Conservation (phyloP, 2,797 vertebrate genomes). For the Macropodus opercularis region DNA sequence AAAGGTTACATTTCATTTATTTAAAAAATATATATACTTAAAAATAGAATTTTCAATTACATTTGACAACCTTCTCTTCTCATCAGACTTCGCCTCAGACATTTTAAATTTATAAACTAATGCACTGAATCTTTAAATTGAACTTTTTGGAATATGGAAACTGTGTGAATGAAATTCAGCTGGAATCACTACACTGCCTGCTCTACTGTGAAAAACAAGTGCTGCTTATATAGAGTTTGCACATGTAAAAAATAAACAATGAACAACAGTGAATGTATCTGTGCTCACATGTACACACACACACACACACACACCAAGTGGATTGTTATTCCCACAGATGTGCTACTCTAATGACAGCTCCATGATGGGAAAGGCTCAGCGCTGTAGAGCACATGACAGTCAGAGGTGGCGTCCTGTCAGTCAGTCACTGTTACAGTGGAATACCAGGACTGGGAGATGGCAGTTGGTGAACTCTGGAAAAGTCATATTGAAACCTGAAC, state of each 20-base stretch:
- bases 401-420: slow-evolving; percentile 64
- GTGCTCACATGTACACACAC: slow-evolving; percentile 5
- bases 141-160: too few relatives aligned
- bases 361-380: slow-evolving; percentile 58
- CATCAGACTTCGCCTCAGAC: too few relatives aligned
- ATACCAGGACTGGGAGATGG: slow-evolving; percentile 56
- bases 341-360: slow-evolving; percentile 55
- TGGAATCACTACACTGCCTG: not conserved
- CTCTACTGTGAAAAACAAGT: slow-evolving; percentile 2
- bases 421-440: slow-evolving; percentile 50
- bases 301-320: slow-evolving; percentile 9
- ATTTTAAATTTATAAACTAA: too few relatives aligned
- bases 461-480: slow-evolving; percentile 68
- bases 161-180: too few relatives aligned
- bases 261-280: slow-evolving; percentile 10
- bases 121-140: too few relatives aligned
- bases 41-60: too few relatives aligned
- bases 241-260: slow-evolving; percentile 1
- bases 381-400: slow-evolving; percentile 64
- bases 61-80: too few relatives aligned
- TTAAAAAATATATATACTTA: too few relatives aligned
- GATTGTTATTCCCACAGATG: slow-evolving; percentile 25
- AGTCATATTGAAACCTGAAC: slow-evolving; percentile 71
- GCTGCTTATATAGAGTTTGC: not conserved
- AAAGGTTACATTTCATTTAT: too few relatives aligned